Evolutionary conservation across 2,113 vertebrate species (phyloP).

Genomic region (Mohoua ochrocephala): DNA sequence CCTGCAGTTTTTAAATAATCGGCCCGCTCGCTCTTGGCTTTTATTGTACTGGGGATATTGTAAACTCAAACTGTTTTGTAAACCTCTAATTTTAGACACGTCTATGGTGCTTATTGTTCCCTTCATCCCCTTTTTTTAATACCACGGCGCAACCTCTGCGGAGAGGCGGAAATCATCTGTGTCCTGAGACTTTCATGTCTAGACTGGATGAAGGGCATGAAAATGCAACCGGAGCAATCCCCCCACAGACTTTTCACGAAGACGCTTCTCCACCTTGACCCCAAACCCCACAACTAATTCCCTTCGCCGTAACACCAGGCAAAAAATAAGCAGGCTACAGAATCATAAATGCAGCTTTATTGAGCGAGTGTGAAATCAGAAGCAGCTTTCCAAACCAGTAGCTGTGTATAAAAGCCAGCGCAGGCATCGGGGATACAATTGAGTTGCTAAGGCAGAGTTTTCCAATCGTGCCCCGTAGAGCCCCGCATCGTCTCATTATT

Average conservation of each 20-base stretch:
- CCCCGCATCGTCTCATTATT: conserved; percentile 2
- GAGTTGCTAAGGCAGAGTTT: conserved; percentile 46
- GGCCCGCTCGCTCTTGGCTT: background rate
- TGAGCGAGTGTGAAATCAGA: background rate
- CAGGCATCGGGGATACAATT: background rate
- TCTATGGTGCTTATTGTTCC: conserved; percentile 19
- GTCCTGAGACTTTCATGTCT: background rate
- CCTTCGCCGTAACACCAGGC: accelerated
- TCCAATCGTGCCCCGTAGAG: background rate
- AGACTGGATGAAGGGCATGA: background rate
- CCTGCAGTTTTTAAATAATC: background rate
- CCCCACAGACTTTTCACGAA: background rate
- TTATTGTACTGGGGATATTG: conserved; percentile 5
- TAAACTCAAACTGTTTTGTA: conserved; percentile 7
- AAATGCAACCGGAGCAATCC: background rate
- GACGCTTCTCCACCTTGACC: background rate
- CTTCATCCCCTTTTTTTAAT: background rate
- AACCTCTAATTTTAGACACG: conserved; percentile 36
- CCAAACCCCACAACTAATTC: background rate
- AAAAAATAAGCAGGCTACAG: background rate
- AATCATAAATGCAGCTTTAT: background rate
- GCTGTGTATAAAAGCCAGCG: background rate
- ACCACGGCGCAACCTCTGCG: background rate
- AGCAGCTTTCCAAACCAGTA: conserved; percentile 26
- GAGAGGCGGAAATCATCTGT: background rate